These are phyloP conservation scores for Triops longicaudatus DNA, from an alignment of 1,140 invertebrate species.

Conservation along the genomic window DNA sequence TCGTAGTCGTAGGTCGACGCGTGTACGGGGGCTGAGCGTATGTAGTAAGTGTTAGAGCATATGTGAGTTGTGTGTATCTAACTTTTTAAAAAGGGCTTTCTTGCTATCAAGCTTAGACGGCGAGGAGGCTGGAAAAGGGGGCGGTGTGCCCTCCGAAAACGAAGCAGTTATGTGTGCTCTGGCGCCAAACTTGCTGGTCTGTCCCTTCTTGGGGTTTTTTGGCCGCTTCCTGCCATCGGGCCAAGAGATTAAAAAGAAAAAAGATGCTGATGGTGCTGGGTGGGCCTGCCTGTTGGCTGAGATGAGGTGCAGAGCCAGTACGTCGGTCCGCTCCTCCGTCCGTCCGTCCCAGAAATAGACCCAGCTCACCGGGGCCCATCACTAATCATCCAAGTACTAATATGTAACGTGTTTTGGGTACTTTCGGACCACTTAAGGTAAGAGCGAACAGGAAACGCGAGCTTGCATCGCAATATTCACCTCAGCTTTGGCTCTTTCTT, in stretches of 20 bases:
- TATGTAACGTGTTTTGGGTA: not conserved
- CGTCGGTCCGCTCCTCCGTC: not conserved
- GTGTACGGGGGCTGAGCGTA: not conserved
- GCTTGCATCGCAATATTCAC: too few relatives aligned
- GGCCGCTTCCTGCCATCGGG: not conserved
- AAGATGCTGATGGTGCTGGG: not conserved
- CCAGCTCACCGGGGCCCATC: not conserved
- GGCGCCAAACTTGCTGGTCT: conserved; percentile 13
- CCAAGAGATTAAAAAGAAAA: not conserved
- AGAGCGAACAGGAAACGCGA: not conserved
- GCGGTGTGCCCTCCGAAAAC: too few relatives aligned
- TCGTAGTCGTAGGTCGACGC: not conserved
- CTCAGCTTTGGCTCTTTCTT: too few relatives aligned
- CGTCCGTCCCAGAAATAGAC: not conserved
- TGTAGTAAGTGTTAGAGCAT: not conserved
- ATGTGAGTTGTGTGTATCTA: not conserved
- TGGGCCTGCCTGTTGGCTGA: not conserved
- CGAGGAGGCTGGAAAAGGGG: too few relatives aligned
- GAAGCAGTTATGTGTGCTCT: not conserved
- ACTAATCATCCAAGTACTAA: conserved; percentile 15
- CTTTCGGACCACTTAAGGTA: not conserved
- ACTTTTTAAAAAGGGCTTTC: too few relatives aligned
- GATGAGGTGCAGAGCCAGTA: not conserved
- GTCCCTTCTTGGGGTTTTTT: not conserved
- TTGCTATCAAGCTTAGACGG: too few relatives aligned